These are phyloP conservation scores for Hypomesus transpacificus DNA, from an alignment of 2,113 vertebrate species.

Conservation along the genomic window DNA sequence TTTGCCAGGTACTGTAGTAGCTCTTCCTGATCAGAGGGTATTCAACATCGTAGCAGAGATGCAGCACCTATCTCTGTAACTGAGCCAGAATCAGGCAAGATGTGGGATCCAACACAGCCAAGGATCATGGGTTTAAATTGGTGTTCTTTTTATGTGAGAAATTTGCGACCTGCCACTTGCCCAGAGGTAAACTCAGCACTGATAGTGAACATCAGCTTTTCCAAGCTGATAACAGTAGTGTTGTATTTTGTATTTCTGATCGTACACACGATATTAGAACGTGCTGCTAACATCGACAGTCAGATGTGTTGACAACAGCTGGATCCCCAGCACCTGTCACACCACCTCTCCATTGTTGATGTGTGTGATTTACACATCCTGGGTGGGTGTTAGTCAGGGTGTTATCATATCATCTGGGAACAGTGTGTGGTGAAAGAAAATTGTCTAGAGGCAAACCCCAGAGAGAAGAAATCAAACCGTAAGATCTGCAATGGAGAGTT, in stretches of 20 bases:
- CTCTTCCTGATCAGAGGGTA: background rate
- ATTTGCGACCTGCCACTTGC: no score
- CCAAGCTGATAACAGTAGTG: no score
- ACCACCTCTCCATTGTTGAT: conserved; percentile 8
- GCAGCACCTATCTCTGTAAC: no score
- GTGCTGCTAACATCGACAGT: no score
- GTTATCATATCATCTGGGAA: conserved; percentile 21
- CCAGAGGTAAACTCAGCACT: no score
- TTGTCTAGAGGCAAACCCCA: conserved; percentile 10
- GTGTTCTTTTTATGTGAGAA: background rate
- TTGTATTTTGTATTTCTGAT: no score
- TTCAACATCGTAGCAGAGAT: background rate
- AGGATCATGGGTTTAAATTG: no score
- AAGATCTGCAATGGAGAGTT: conserved; percentile 21
- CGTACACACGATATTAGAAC: no score
- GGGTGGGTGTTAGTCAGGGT: conserved; percentile 18
- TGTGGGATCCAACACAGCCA: no score
- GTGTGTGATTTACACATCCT: conserved; percentile 24
- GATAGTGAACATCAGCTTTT: no score
- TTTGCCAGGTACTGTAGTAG: conserved; percentile 20
- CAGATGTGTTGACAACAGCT: no score
- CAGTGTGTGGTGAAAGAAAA: conserved; percentile 20
- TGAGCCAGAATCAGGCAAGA: no score
- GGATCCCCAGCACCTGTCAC: background rate
- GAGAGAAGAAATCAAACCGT: conserved; percentile 37